Conservation (phyloP, 2,888 invertebrate species). For the Melinaea menophilus region DNA sequence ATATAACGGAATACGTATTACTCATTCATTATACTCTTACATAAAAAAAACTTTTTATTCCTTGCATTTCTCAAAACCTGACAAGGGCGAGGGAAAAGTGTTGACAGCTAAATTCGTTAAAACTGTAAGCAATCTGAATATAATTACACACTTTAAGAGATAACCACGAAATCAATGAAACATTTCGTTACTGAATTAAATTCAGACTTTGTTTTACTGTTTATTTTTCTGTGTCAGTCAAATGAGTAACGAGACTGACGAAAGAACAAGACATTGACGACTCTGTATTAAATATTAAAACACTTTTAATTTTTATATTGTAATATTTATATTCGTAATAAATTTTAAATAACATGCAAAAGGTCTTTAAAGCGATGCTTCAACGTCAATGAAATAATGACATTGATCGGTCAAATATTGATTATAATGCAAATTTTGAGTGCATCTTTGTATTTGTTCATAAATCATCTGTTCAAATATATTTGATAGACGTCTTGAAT, state of each 20-base stretch:
- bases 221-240: slow-evolving; percentile 38
- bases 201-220: slow-evolving; percentile 39
- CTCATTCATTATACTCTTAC: neutral
- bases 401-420: slow-evolving; percentile 15
- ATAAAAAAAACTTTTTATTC: neutral
- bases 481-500: neutral
- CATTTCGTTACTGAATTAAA: slow-evolving; percentile 40
- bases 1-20: neutral
- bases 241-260: slow-evolving; percentile 6
- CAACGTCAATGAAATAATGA: slow-evolving; percentile 14
- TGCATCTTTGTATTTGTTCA: slow-evolving; percentile 8
- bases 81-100: slow-evolving; percentile 43
- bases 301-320: neutral
- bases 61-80: slow-evolving; percentile 18
- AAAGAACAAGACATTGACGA: neutral
- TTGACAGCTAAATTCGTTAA: slow-evolving; percentile 54
- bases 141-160: slow-evolving; percentile 49
- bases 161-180: slow-evolving; percentile 52
- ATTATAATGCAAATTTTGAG: slow-evolving; percentile 14
- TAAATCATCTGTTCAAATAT: neutral
- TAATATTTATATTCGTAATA: neutral
- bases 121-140: slow-evolving; percentile 49
- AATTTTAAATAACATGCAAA: slow-evolving; percentile 33
- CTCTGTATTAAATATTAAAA: slow-evolving; percentile 1
- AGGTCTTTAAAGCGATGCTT: slow-evolving; percentile 6